Base-by-base conservation (phyloP, 2,888 invertebrate genomes). In the Dasysyrphus tricinctus region DNA sequence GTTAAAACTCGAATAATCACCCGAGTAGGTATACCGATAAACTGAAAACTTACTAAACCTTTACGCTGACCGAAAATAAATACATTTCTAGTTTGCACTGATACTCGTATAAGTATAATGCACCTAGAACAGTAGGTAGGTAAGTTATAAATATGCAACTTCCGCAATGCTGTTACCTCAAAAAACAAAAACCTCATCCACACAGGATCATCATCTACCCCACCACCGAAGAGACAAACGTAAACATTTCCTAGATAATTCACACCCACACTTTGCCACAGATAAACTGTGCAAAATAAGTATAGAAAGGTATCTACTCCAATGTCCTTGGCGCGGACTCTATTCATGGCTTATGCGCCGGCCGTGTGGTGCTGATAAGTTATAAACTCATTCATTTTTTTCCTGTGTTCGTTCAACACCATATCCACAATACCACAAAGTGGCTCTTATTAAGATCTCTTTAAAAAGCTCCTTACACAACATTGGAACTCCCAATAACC, bases 131-230 rank as follows among this genome's bases (percentile, higher is more conserved):
- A 44, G 32, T 56, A 9, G 44, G 16, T 24, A 2, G 3, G 24
- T 5, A 42, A 39, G 42, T 47, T 63, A 79, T 83, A 79, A 83
- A 74, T 83, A 51, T 49, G 34, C 54, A 34, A 19, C 65, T 61
- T 70, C 80, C 54, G 75, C 84, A 84, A 37, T 84, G 84, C 72
- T 37, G 83, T 70, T 69, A 61, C 61, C 79, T 69, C 24, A 47
- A 77, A n/a, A 78, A 24, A 61, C 9, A 32, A 63, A 32, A 49
- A 44, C 51, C 54, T 14, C n/a, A 47, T 59, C 37, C 49, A 12
- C 9, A 42, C 24, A 8, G 39, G 5, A 69, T 73, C 24, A 24
- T 24, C 24, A 24, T 24, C 24, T 24, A 24, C 24, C 1, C 24
- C 24, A 14, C 57, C 37, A 34, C 63, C 39, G 29, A 12, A 76